Percentiles rank a stretch among this genome's conserved stretches.
phyloP scores from a whole-genome alignment of 2,113 vertebrate genomes.

The Anarhynchus alexandrinus region DNA sequence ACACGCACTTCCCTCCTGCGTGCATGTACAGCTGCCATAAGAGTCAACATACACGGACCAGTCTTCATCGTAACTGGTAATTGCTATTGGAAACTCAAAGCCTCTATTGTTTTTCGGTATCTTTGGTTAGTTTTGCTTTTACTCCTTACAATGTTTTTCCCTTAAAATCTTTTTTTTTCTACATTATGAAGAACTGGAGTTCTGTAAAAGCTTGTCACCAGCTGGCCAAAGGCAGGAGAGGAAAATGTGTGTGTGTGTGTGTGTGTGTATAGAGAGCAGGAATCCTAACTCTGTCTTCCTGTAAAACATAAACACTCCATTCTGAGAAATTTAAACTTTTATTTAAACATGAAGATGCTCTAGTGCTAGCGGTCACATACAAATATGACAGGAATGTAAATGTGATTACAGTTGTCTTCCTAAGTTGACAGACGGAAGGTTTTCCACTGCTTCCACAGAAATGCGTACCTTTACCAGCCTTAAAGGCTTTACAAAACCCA shows the following conservation, averaged over 20 bases:
- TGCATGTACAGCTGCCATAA: fast-evolving
- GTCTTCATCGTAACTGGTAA: not conserved
- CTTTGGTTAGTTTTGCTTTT: not conserved
- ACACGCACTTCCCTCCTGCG: fast-evolving
- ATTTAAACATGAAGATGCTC: conserved; percentile 4
- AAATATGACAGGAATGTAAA: not conserved
- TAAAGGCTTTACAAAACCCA: not conserved
- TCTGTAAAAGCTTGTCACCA: not conserved
- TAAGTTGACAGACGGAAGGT: not conserved
- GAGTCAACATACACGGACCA: not conserved
- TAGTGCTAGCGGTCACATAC: not conserved
- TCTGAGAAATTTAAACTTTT: not conserved
- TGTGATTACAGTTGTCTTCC: not conserved
- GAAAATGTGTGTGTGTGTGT: not conserved
- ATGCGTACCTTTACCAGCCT: not conserved
- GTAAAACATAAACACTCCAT: not conserved
- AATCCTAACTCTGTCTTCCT: not conserved
- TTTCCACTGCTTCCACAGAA: not conserved
- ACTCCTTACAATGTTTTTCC: not conserved
- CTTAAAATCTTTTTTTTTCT: not conserved
- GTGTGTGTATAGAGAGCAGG: not conserved
- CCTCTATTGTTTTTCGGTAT: not conserved
- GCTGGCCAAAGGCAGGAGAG: not conserved
- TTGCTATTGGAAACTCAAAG: not conserved
- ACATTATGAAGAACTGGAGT: not conserved